Percentiles rank a stretch among this genome's conserved stretches.
phyloP scores from a whole-genome alignment of 2,113 vertebrate species.

The Oenanthe oenanthe region DNA sequence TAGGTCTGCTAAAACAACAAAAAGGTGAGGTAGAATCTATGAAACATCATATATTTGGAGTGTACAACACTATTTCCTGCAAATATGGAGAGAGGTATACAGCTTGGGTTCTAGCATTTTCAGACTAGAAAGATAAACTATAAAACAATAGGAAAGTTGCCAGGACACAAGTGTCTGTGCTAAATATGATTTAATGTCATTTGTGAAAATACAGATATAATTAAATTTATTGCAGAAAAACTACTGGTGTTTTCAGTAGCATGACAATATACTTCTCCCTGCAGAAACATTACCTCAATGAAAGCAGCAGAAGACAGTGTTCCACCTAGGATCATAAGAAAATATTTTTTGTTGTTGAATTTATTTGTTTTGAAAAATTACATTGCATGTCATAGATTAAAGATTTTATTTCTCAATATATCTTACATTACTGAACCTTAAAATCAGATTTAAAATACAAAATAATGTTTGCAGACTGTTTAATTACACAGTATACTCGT shows the following conservation, averaged over 20 bases:
- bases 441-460: neutral
- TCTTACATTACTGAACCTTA: neutral
- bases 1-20: constrained; percentile 48
- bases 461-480: neutral
- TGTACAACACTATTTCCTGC: constrained; percentile 36
- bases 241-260: neutral
- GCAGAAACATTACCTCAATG: constrained; percentile 30
- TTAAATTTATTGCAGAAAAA: constrained; percentile 25
- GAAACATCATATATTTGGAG: neutral
- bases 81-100: neutral
- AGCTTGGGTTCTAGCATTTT: constrained; percentile 26
- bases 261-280: constrained; percentile 30
- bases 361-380: neutral
- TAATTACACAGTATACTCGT: neutral
- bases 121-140: constrained; percentile 17
- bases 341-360: neutral
- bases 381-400: neutral
- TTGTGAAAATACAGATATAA: neutral
- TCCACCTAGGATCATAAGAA: constrained; percentile 50
- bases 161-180: constrained; percentile 51
- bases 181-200: constrained; percentile 19
- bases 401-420: constrained; percentile 1
- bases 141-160: constrained; percentile 38
- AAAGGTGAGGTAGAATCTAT: constrained; percentile 32
- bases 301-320: constrained; percentile 48